phyloP scores from a whole-genome alignment of 1,140 invertebrate genomes.

The Hydropsyche tenuis region DNA sequence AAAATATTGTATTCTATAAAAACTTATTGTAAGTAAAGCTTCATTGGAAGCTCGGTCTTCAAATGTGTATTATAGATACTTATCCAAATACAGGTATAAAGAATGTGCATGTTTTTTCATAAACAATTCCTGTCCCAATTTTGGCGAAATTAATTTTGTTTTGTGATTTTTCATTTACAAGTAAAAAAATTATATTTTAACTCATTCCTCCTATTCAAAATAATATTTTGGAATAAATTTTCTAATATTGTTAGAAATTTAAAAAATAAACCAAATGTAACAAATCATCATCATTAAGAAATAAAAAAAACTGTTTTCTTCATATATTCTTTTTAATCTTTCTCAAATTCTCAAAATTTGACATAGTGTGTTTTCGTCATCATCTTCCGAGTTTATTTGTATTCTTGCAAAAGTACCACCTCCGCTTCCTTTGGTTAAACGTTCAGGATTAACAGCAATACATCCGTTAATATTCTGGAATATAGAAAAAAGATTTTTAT shows the following conservation, averaged over 20 bases:
- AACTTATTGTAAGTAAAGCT: too few species aligned
- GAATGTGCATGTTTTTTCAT: too few species aligned
- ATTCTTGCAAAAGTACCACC: slow-evolving; percentile 67
- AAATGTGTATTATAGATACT: too few species aligned
- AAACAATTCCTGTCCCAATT: too few species aligned
- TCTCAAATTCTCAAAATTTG: slow-evolving; percentile 44
- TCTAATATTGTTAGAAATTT: background rate
- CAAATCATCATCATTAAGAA: slow-evolving; percentile 3
- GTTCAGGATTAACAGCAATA: slow-evolving; percentile 84
- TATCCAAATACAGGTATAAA: too few species aligned
- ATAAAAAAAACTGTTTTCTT: background rate
- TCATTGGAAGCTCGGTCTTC: too few species aligned
- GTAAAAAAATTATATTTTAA: too few species aligned
- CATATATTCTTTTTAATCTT: background rate
- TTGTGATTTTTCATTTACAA: too few species aligned
- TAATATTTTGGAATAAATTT: too few species aligned
- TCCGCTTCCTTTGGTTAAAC: slow-evolving; percentile 73
- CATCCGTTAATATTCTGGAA: slow-evolving; percentile 75
- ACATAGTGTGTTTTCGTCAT: slow-evolving; percentile 30
- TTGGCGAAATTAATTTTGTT: too few species aligned
- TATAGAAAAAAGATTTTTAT: slow-evolving; percentile 31
- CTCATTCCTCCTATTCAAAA: too few species aligned
- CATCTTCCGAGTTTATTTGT: slow-evolving; percentile 48
- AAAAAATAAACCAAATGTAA: background rate
- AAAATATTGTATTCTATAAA: too few species aligned